Evolutionary conservation across 2,797 vertebrate species (phyloP).

Genomic region (Pseudochirops cupreus): DNA sequence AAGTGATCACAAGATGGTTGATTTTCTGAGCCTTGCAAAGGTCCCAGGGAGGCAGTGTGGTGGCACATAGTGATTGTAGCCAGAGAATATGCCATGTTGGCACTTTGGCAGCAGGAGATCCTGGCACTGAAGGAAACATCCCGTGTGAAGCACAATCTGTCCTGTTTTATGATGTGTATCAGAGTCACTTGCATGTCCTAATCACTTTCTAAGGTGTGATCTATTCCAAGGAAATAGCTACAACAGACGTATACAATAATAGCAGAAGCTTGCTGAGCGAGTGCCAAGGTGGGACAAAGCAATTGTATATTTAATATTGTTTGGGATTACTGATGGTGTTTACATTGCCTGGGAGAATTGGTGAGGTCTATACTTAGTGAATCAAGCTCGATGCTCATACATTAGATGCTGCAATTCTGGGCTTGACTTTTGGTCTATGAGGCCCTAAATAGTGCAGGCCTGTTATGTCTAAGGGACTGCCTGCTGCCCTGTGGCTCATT

Average conservation of each 20-base stretch:
- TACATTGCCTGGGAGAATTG: constrained; percentile 72
- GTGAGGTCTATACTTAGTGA: constrained; percentile 59
- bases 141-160: not conserved
- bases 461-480: constrained; percentile 41
- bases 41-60: not conserved
- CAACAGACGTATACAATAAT: constrained; percentile 23
- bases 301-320: constrained; percentile 40
- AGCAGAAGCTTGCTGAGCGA: constrained; percentile 62
- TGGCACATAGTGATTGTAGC: not conserved
- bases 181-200: constrained; percentile 38
- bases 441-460: constrained; percentile 6
- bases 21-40: not conserved
- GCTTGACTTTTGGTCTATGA: constrained; percentile 26
- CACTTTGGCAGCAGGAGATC: not conserved
- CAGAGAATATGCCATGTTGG: not conserved
- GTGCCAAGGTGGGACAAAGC: constrained; percentile 48
- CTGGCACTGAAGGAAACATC: constrained; percentile 10
- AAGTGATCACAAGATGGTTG: not conserved
- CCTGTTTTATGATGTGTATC: constrained; percentile 17
- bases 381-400: constrained; percentile 65
- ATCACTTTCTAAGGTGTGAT: constrained; percentile 68
- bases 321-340: constrained; percentile 74
- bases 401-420: constrained; percentile 45
- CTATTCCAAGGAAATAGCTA: constrained; percentile 65
- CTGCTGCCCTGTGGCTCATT: constrained; percentile 46